Conservation (phyloP, 2,888 invertebrate species). For the Therioaphis trifolii region DNA sequence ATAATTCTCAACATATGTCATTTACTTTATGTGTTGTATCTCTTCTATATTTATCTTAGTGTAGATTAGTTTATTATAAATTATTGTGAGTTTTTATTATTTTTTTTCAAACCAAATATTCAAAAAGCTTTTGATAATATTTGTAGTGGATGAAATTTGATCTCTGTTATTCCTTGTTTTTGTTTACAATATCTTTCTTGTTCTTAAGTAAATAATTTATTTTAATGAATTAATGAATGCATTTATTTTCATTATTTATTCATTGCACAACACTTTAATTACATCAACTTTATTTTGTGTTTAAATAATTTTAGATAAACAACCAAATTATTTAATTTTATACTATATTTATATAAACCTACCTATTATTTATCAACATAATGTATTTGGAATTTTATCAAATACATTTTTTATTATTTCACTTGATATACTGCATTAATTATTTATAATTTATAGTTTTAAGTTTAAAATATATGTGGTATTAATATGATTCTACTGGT, state of each 20-base stretch:
- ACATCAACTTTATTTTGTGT: slow-evolving; percentile 1
- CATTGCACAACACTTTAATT: slow-evolving; percentile 20
- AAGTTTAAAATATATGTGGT: background rate
- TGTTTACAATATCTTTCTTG: background rate
- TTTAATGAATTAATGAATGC: slow-evolving; percentile 2
- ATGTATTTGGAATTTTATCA: slow-evolving; percentile 40
- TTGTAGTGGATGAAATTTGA: slow-evolving; percentile 36
- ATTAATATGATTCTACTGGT: no score
- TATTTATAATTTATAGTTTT: no score
- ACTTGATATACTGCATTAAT: no score
- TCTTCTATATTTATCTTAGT: slow-evolving; percentile 10
- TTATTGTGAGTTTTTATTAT: slow-evolving; percentile 22
- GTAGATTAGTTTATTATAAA: slow-evolving; percentile 13
- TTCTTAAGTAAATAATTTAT: slow-evolving; percentile 26
- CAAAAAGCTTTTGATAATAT: background rate
- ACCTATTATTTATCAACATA: slow-evolving; percentile 32
- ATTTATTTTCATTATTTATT: background rate
- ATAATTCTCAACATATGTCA: background rate
- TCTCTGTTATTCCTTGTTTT: slow-evolving; percentile 47
- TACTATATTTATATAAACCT: slow-evolving; percentile 36
- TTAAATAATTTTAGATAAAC: background rate
- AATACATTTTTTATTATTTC: slow-evolving; percentile 23
- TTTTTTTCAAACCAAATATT: slow-evolving; percentile 8
- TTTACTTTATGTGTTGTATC: slow-evolving; percentile 18
- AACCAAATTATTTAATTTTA: slow-evolving; percentile 10